Base-by-base conservation (phyloP, 2,797 vertebrate genomes). In the Numenius phaeopus region DNA sequence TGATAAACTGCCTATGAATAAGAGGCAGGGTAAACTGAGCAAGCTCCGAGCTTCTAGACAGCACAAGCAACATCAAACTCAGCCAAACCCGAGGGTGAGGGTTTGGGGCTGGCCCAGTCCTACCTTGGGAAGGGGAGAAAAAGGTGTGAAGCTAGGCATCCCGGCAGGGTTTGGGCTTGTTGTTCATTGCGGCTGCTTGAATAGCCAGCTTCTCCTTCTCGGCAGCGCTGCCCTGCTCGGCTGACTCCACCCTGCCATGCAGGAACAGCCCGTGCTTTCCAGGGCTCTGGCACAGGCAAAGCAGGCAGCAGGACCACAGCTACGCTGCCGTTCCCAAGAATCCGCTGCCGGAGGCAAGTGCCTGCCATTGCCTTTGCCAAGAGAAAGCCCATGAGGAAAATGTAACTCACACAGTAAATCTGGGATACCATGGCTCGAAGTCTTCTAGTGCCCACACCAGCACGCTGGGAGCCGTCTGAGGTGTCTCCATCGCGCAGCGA, bases 311-410 rank as follows among this genome's bases (percentile, higher is more conserved):
- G 83, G 90, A 62, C 58, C 86, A 62, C 86, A 82, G 17, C 30
- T 83, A 14, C 24, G 46, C 5, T 62, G 62, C 62, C 29, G 22
- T 72, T 89, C 83, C 75, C 78, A 89, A 84, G 65, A 93, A 76
- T 59, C 49, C 40, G 42, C 70, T 79, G 94, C 83, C 77, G 79
- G 66, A 79, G 62, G 80, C 62, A 72, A 96, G 94, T 87, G 89
- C 34, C 83, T 92, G 70, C 55, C 82, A 18, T 49, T 49, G 64
- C 47, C 46, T 87, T 69, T 84, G 81, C 92, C 71, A 44, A 23
- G 47, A 87, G 89, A 84, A 92, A 87, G 59, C 44, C 69, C 85
- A 71, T 19, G 34, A 81, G 80, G 87, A 90, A 94, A 90, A 86
- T 13, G 18, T 84, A 76, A 85, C 47, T 93, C 57, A 19, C 4